Conservation (phyloP, 1,140 invertebrate genomes). For the Brachionus sp. region DNA sequence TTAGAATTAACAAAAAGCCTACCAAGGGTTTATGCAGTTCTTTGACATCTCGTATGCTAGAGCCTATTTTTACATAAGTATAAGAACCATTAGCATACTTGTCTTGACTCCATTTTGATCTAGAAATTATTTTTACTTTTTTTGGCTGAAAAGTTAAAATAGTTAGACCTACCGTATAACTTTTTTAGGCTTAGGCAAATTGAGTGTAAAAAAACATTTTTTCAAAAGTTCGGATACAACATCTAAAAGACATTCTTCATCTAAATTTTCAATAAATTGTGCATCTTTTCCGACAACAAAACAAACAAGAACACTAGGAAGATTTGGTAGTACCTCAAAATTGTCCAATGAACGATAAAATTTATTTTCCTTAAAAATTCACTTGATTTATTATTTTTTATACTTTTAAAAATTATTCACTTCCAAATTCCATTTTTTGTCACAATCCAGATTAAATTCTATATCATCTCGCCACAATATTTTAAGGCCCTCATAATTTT, state of each 20-base stretch:
- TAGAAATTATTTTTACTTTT: neutral
- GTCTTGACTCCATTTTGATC: neutral
- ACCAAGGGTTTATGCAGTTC: constrained; percentile 7
- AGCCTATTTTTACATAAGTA: constrained; percentile 46
- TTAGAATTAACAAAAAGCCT: neutral
- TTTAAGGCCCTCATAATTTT: constrained; percentile 9
- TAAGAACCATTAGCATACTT: neutral
- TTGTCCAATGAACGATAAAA: constrained; percentile 33
- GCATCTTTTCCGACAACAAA: constrained; percentile 31
- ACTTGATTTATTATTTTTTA: neutral
- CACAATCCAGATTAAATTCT: neutral
- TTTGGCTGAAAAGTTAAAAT: neutral
- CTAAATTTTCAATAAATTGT: constrained; percentile 24
- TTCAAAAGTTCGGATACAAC: constrained; percentile 2
- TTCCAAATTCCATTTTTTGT: constrained; percentile 6
- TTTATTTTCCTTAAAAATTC: neutral
- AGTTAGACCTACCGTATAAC: neutral
- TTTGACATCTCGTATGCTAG: neutral
- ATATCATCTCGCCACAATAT: constrained; percentile 31
- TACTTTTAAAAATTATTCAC: neutral
- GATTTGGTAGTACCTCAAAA: constrained; percentile 20
- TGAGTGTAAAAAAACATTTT: neutral
- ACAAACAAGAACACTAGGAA: constrained; percentile 16
- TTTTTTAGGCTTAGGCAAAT: constrained; percentile 20
- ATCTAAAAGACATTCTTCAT: constrained; percentile 34